Conservation (phyloP, 2,113 vertebrate genomes). For the Thunnus maccoyii region DNA sequence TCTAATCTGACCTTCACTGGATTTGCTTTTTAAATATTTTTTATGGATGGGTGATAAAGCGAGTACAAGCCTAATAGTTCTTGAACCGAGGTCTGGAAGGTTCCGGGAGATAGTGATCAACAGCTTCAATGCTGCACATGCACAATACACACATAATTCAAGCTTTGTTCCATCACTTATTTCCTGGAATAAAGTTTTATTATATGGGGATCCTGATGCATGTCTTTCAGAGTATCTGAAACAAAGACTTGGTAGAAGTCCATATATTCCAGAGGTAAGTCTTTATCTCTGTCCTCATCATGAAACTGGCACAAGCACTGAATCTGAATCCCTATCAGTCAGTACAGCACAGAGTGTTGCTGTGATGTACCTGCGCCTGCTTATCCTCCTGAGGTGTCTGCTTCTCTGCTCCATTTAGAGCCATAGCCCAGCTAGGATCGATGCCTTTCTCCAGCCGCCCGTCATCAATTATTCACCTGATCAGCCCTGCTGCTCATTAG, state of each 20-base stretch:
- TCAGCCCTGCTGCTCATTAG: slow-evolving; percentile 82
- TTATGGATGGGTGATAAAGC: too few relatives aligned
- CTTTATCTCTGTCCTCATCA: background rate
- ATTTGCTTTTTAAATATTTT: too few relatives aligned
- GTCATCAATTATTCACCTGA: slow-evolving; percentile 84
- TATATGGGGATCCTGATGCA: background rate
- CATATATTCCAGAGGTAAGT: background rate
- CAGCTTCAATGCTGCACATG: background rate
- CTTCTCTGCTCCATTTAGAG: slow-evolving; percentile 74
- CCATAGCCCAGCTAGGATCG: slow-evolving; percentile 70
- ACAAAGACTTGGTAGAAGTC: background rate
- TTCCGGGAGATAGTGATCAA: background rate
- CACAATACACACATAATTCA: background rate
- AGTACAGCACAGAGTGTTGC: slow-evolving; percentile 21
- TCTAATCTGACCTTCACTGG: too few relatives aligned
- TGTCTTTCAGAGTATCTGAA: background rate
- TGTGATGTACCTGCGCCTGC: slow-evolving; percentile 52
- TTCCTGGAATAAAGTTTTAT: background rate
- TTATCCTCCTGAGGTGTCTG: slow-evolving; percentile 63
- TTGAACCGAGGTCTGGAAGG: too few relatives aligned
- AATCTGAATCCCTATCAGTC: background rate
- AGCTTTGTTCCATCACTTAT: background rate
- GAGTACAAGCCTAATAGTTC: background rate
- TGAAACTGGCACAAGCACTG: slow-evolving; percentile 5
- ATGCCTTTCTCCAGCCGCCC: slow-evolving; percentile 73